A percentile compares a stretch with the other conserved stretches of the same genome.
Conservation (phyloP, 64 coral and sea anemone genomes). For the Orbicella faveolata region DNA sequence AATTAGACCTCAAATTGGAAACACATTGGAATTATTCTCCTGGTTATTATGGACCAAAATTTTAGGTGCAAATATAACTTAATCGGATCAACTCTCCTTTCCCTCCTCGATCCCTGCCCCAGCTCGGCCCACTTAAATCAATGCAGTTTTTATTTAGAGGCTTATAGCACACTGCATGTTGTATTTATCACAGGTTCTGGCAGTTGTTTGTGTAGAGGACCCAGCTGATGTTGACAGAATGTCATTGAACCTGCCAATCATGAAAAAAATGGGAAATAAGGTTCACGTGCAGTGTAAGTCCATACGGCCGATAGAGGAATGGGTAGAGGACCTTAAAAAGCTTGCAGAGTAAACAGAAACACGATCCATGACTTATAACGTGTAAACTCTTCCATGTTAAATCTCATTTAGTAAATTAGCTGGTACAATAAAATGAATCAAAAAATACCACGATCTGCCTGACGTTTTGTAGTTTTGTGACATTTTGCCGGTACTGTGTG, state of each 20-base stretch:
- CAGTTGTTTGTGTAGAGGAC: slow-evolving; percentile 47
- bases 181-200: slow-evolving; percentile 14
- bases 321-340: slow-evolving; percentile 50
- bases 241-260: slow-evolving; percentile 60
- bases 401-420: background rate
- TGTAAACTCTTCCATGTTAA: background rate
- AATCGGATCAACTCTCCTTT: no score
- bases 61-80: no score
- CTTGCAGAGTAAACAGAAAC: background rate
- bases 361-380: background rate
- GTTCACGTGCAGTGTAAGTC: slow-evolving; percentile 46
- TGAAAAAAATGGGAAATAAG: slow-evolving; percentile 64
- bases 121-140: background rate
- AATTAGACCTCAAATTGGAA: no score
- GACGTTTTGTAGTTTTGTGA: background rate
- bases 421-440: background rate
- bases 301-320: slow-evolving; percentile 49
- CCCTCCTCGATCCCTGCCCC: no score
- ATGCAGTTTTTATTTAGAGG: background rate
- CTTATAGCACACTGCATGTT: background rate
- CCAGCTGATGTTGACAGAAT: slow-evolving; percentile 52
- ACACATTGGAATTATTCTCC: no score
- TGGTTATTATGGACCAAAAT: no score
- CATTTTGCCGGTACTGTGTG: no score
- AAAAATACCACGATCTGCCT: background rate